phyloP scores from a whole-genome alignment of 2,113 vertebrate genomes.

The Chitala chitala region DNA sequence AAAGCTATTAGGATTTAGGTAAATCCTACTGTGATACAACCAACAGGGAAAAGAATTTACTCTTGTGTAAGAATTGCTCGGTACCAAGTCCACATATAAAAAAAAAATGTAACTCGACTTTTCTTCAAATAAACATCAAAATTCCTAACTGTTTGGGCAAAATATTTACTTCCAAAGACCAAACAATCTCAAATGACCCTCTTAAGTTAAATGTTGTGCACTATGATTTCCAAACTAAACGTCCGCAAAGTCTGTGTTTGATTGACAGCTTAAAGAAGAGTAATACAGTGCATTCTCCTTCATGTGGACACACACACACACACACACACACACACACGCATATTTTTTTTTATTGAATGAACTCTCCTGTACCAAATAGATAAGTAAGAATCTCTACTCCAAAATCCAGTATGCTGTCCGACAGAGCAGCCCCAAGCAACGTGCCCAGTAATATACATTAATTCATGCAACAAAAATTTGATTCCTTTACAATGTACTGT shows the following conservation, averaged over 20 bases:
- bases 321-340: too few relatives aligned
- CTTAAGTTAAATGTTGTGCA: background rate
- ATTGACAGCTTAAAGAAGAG: constrained; percentile 18
- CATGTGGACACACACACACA: too few relatives aligned
- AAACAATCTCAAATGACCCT: background rate
- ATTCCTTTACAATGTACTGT: too few relatives aligned
- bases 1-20: constrained; percentile 41
- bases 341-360: too few relatives aligned
- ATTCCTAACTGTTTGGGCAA: background rate
- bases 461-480: too few relatives aligned
- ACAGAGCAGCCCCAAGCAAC: too few relatives aligned
- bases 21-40: constrained; percentile 45
- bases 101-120: background rate
- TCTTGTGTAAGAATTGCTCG: constrained; percentile 17
- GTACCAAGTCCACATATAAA: constrained; percentile 1
- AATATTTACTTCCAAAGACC: constrained; percentile 5
- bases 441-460: too few relatives aligned
- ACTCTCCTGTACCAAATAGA: too few relatives aligned
- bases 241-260: background rate
- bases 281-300: background rate
- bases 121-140: constrained; percentile 11
- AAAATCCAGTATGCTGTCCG: too few relatives aligned
- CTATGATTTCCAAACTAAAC: constrained; percentile 4
- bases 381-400: too few relatives aligned
- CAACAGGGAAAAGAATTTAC: constrained; percentile 36